Base-by-base conservation (phyloP, 2,888 invertebrate species). In the Diadegma fenestrale region DNA sequence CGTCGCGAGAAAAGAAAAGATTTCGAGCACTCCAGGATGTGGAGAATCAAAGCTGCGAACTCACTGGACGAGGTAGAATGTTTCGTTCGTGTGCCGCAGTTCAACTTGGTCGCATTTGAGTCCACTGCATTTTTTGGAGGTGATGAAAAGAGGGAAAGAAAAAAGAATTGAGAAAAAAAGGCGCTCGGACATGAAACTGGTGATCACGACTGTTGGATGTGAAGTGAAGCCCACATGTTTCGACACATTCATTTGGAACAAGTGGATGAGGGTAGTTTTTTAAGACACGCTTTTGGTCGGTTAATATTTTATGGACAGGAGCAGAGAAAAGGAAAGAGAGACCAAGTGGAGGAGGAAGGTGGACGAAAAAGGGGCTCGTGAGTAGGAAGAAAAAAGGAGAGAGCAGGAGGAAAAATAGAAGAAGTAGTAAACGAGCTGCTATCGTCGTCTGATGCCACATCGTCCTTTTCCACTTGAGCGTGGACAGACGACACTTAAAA, bases 221-320 rank as follows among this genome's bases (percentile, higher is more conserved):
- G 78, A 80, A 19, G 58, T 43, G 43, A 43, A 73, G 6, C 77
- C 77, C 48, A 41, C 83, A 79, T 73, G 72, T 71, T 68, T 77
- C 61, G 17, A 8, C 43, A 37, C 64, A 26, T 61, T 63, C 43
- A 76, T 71, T 54, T 58, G 61, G 71, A 63, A 69, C n/a, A 66
- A 48, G 66, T 82, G 75, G 68, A 84, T 75, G 58, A 63, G 63
- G 73, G 61, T 41, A 45, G 69, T 80, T 73, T 81, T 69, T 76
- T 77, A 26, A 63, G 43, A 58, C 12, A 91, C 90, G 91, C 91
- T 91, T 92, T 92, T 92, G 92, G 92, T 92, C 91, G 90, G 90
- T 92, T 93, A 92, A 90, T 91, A 90, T 73, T 92, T 92, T 92
- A 92, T 91, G 91, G 92, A 92, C 91, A 91, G 88, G 82, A 43